Evolutionary conservation across 2,888 invertebrate species (phyloP).

Genomic region (Rosalia funebris): DNA sequence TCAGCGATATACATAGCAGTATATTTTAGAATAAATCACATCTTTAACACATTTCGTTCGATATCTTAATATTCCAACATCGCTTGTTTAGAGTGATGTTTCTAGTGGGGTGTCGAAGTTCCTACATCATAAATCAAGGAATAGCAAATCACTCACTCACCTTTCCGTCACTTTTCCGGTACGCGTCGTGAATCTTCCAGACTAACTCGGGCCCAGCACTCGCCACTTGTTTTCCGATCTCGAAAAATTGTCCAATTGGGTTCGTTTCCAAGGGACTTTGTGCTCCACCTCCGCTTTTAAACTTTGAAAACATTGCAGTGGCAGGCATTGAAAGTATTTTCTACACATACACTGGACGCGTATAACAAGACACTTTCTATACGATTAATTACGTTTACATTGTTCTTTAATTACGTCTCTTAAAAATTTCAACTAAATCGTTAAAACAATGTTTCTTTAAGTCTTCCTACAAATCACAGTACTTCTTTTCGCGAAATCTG

Average conservation of each 20-base stretch:
- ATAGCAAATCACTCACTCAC: constrained; percentile 67
- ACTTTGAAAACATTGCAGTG: constrained; percentile 78
- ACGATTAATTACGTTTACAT: constrained; percentile 13
- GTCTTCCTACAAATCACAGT: constrained; percentile 10
- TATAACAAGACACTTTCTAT: constrained; percentile 6
- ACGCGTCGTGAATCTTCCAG: constrained; percentile 93
- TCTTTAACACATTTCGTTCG: background rate
- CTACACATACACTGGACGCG: constrained; percentile 15
- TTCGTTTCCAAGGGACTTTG: constrained; percentile 75
- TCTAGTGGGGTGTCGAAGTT: background rate
- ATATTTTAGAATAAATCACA: background rate
- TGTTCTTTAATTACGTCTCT: too few relatives aligned
- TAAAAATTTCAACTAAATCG: too few relatives aligned
- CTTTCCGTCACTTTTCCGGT: constrained; percentile 88
- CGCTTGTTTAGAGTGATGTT: background rate
- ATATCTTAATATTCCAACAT: background rate
- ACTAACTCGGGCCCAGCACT: constrained; percentile 89
- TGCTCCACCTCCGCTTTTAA: constrained; percentile 70
- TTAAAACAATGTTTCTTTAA: background rate
- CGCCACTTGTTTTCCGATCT: constrained; percentile 82
- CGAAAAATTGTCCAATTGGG: constrained; percentile 88
- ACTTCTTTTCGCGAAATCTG: too few relatives aligned
- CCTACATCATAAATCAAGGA: background rate
- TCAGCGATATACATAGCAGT: background rate
- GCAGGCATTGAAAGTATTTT: constrained; percentile 55